Conservation (phyloP, 30 jellyfish, hydroid and myxozoan species). For the Nemopilema nomurai region DNA sequence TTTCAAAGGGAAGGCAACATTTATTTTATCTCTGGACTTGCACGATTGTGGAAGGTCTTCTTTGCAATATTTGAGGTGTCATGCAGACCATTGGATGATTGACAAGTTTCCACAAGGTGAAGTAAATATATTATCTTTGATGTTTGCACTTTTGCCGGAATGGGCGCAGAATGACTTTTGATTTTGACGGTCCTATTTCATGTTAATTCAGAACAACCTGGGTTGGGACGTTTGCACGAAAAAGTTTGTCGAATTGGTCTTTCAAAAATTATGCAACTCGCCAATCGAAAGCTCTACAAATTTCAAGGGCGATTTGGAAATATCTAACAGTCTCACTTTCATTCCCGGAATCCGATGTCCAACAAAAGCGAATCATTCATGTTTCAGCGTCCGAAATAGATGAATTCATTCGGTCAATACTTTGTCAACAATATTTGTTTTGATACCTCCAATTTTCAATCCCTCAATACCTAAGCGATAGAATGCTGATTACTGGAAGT, state of each 20-base stretch:
- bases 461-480: too few species aligned
- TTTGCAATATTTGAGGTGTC: neutral
- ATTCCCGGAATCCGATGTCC: too few species aligned
- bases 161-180: too few species aligned
- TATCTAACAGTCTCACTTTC: too few species aligned
- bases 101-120: neutral
- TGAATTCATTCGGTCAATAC: too few species aligned
- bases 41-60: neutral
- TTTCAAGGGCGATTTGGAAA: too few species aligned
- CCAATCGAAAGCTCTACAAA: too few species aligned
- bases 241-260: neutral
- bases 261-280: neutral
- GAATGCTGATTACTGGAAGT: too few species aligned
- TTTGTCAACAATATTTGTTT: too few species aligned
- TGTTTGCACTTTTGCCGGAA: neutral
- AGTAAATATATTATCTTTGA: neutral
- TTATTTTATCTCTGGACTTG: neutral
- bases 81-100: neutral
- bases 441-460: too few species aligned
- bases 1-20: neutral
- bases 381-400: too few species aligned
- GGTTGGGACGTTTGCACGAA: neutral
- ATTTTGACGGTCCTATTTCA: neutral
- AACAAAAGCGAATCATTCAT: too few species aligned
- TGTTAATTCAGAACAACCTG: neutral